Base-by-base conservation (phyloP, 1,140 invertebrate genomes). In the Pomacea maculata region DNA sequence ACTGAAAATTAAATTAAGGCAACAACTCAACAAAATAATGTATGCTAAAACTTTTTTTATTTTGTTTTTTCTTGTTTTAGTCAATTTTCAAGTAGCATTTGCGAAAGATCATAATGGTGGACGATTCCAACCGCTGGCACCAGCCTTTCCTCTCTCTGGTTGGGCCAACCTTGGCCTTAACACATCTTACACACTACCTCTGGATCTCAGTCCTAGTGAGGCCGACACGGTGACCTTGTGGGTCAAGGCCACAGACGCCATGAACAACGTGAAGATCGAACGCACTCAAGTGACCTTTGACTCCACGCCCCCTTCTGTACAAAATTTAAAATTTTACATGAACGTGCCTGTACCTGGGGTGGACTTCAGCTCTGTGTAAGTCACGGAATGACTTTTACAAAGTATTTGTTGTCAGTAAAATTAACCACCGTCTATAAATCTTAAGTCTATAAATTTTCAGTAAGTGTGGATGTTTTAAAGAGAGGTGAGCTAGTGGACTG, bases 181-280 rank as follows among this genome's bases (percentile, higher is more conserved):
- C 34, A 68, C 63, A 19, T 65, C 12, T 21, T 78, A 34, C 75
- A 78, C 29, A 11, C 5, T 78, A 29, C 75, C 75, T 11, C 0
- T 5, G 17, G 61, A 76, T 34, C 21, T 64, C 19, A 54, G 67
- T n/a, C 71, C 54, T 15, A 64, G 67, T 17, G 67, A 78, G 61
- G 84, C 80, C 9, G 75, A 80, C 55, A 80, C 80, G 11, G 64
- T 83, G 19, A 78, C 71, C 21, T 29, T 85, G 17, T 85, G 83
- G 81, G 83, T 85, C 25, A 78, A 73, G 73, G 85, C 85, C 14
- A 75, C 70, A 34, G 85, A 85, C 67, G 61, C 79, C 54, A 84
- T 81, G 80, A 75, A 64, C 55, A 79, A 79, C n/a, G 81, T 57
- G 54, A 77, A 73, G 21, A 74, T 78, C 11, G 85, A 84, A 17